A percentile compares a stretch with the other conserved stretches of the same genome.
These are phyloP conservation scores for Psittacara wagleri DNA, from an alignment of 2,113 vertebrate genomes.

Conservation along the genomic window DNA sequence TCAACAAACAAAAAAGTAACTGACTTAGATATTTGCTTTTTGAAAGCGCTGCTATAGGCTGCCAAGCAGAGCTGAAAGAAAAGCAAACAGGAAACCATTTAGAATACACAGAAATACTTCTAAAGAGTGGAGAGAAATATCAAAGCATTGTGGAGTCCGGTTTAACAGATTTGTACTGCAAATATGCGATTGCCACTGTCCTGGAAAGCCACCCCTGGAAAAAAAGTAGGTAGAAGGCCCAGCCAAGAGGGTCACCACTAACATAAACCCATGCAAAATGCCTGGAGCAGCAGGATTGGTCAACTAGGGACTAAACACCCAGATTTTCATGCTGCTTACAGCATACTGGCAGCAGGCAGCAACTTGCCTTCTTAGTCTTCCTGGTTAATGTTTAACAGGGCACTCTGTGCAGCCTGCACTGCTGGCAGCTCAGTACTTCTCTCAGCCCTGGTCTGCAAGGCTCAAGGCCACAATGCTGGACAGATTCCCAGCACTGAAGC, in stretches of 20 bases:
- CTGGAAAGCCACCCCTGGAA: not conserved
- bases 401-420: not conserved
- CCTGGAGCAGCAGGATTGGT: not conserved
- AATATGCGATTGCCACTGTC: not conserved
- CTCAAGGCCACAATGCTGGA: not conserved
- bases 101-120: not conserved
- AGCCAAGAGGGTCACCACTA: not conserved
- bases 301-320: not conserved
- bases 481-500: not conserved
- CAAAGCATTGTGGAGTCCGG: not conserved
- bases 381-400: not conserved
- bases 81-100: not conserved
- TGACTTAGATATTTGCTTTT: not conserved
- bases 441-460: not conserved
- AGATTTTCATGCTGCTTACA: not conserved
- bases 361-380: not conserved
- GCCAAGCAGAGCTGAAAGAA: not conserved
- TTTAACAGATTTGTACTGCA: not conserved
- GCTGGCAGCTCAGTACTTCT: not conserved
- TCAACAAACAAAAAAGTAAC: not conserved
- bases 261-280: not conserved
- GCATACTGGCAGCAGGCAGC: not conserved
- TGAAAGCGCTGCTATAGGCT: not conserved
- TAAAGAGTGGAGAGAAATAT: not conserved
- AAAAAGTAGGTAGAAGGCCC: not conserved